phyloP scores from a whole-genome alignment of 2,888 invertebrate genomes.

The Halictus ligatus region DNA sequence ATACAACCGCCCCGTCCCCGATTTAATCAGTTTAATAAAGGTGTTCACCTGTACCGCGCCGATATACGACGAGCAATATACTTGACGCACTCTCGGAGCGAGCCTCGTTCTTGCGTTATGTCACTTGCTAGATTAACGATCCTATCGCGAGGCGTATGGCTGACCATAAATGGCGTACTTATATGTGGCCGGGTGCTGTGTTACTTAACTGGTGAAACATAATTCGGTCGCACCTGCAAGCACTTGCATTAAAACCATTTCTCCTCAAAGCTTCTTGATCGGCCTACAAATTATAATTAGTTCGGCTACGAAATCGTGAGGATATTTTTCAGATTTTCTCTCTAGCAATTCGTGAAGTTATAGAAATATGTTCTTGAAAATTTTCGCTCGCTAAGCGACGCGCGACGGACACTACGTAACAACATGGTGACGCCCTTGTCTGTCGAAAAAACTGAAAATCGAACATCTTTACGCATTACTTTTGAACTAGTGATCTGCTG shows the following conservation, averaged over 20 bases:
- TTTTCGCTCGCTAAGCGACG: no score
- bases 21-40: conserved; percentile 53
- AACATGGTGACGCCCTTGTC: no score
- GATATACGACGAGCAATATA: conserved; percentile 37
- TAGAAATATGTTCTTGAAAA: not conserved
- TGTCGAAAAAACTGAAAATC: no score
- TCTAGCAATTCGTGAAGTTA: not conserved
- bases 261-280: not conserved
- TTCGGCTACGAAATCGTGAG: not conserved
- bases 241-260: not conserved
- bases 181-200: conserved; percentile 38
- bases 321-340: no score
- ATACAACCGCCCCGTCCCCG: conserved; percentile 19
- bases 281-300: not conserved
- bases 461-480: no score
- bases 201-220: conserved; percentile 17
- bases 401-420: no score
- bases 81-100: conserved; percentile 29
- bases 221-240: not conserved
- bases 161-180: conserved; percentile 47
- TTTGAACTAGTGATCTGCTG: no score
- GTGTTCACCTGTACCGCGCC: conserved; percentile 45
- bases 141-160: not conserved
- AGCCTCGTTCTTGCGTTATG: conserved; percentile 37
- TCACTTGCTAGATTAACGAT: conserved; percentile 50